These are phyloP conservation scores for Taxidea taxus DNA, from an alignment of 2,113 vertebrate species.

Conservation along the genomic window DNA sequence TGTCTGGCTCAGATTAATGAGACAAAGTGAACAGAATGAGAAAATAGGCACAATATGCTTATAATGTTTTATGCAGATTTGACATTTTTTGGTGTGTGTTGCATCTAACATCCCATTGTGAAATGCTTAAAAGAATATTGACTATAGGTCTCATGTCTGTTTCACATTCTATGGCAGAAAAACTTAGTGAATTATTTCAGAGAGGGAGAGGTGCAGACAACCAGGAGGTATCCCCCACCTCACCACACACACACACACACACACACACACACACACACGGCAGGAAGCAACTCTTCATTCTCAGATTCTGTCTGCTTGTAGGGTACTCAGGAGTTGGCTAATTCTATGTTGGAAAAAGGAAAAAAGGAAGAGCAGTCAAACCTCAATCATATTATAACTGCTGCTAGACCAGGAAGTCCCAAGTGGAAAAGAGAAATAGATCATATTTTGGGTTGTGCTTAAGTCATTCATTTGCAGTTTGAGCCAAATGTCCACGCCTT, in stretches of 20 bases:
- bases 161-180: background rate
- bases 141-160: background rate
- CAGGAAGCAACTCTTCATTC: background rate
- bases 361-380: slow-evolving; percentile 19
- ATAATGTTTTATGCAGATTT: slow-evolving; percentile 52
- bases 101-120: background rate
- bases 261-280: background rate
- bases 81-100: background rate
- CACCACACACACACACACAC: fast-evolving
- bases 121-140: slow-evolving; percentile 11
- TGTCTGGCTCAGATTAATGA: slow-evolving; percentile 50
- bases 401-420: slow-evolving; percentile 35
- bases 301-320: background rate
- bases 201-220: background rate
- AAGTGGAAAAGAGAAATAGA: slow-evolving; percentile 36
- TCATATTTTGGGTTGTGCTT: slow-evolving; percentile 2
- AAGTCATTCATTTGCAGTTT: slow-evolving; percentile 24
- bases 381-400: slow-evolving; percentile 35
- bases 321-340: background rate
- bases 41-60: slow-evolving; percentile 45
- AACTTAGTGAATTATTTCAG: background rate
- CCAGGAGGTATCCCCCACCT: too few species aligned
- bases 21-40: slow-evolving; percentile 50
- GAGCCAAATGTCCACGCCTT: slow-evolving; percentile 14
- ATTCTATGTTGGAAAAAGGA: slow-evolving; percentile 33